Percentiles rank a stretch among this genome's conserved stretches.
Evolutionary conservation across 2,888 invertebrate species (phyloP).

Genomic region (Clanis bilineata): DNA sequence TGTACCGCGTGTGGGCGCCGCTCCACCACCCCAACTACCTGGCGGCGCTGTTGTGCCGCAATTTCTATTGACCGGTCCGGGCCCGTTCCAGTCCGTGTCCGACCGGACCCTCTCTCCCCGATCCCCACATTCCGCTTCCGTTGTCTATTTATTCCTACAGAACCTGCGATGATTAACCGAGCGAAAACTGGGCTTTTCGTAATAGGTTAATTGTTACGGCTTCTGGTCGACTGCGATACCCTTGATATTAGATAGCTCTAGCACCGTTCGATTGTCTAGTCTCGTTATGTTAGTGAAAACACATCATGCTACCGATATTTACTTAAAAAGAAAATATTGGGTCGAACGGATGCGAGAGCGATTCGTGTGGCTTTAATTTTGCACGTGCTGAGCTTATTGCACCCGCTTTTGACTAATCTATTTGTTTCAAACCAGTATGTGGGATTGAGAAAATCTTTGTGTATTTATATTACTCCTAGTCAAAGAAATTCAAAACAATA

Average conservation of each 20-base stretch:
- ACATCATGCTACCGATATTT: neutral
- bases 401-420: constrained; percentile 23
- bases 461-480: neutral
- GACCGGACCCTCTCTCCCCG: constrained; percentile 32
- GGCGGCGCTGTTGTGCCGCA: constrained; percentile 73
- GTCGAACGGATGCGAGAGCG: neutral
- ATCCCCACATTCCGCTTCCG: constrained; percentile 22
- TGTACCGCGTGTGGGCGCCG: constrained; percentile 46
- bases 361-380: constrained; percentile 19
- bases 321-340: neutral
- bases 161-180: constrained; percentile 18
- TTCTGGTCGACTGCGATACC: neutral
- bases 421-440: neutral
- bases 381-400: constrained; percentile 25
- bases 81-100: constrained; percentile 20
- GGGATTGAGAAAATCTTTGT: neutral
- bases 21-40: constrained; percentile 74
- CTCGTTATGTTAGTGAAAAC: neutral
- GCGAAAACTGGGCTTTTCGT: constrained; percentile 12
- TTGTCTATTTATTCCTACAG: constrained; percentile 23
- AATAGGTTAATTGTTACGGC: neutral
- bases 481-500: neutral
- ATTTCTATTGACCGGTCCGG: constrained; percentile 59
- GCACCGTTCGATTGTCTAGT: neutral
- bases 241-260: neutral